These are phyloP conservation scores for Hyalella azteca DNA, from an alignment of 2,888 invertebrate genomes.

Conservation along the genomic window DNA sequence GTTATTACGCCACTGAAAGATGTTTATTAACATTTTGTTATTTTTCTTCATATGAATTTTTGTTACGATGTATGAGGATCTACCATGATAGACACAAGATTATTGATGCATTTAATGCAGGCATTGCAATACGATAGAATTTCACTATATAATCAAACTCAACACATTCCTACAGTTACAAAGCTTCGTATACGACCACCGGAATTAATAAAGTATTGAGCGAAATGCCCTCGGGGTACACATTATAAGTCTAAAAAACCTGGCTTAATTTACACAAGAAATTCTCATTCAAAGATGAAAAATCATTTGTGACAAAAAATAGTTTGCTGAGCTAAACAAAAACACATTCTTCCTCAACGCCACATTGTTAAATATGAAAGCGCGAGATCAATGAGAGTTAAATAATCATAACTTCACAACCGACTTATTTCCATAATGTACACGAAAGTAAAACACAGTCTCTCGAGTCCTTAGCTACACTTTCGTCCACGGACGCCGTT, in stretches of 20 bases:
- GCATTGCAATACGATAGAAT: no score
- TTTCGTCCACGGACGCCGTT: no score
- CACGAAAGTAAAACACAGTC: no score
- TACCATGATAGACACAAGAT: no score
- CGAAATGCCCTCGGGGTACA: constrained; percentile 16
- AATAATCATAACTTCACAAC: constrained; percentile 29
- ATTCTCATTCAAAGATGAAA: not conserved
- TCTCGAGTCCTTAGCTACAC: no score
- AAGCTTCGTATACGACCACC: constrained; percentile 31
- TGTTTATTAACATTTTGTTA: no score
- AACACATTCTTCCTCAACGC: not conserved
- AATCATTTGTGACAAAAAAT: constrained; percentile 11
- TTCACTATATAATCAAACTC: no score
- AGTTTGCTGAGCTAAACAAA: not conserved
- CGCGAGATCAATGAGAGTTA: constrained; percentile 22
- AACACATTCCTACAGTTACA: not conserved
- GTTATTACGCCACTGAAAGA: no score
- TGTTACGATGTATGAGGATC: no score
- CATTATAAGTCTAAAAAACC: not conserved
- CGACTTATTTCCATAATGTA: not conserved
- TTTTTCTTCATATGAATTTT: no score
- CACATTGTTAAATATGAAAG: not conserved
- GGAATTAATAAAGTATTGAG: constrained; percentile 24
- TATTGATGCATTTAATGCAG: no score
- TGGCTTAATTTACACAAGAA: not conserved